A percentile compares a stretch with the other conserved stretches of the same genome.
Evolutionary conservation across 2,113 vertebrate species (phyloP).

Genomic region (Xyrauchen texanus): DNA sequence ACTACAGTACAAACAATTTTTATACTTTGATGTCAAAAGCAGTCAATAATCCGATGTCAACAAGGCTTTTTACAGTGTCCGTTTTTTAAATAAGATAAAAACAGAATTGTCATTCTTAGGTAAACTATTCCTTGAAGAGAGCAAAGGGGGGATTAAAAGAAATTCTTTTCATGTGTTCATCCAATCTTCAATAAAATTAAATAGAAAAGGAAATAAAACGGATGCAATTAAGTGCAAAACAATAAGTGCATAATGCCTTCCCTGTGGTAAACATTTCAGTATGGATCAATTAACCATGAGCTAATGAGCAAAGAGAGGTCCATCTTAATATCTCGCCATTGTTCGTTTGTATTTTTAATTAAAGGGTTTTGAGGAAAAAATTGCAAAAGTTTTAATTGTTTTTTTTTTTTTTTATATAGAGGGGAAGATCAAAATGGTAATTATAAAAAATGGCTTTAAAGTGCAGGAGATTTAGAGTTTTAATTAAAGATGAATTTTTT

Average conservation of each 20-base stretch:
- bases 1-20: too few relatives aligned
- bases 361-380: slow-evolving; percentile 74
- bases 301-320: slow-evolving; percentile 73
- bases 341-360: slow-evolving; percentile 75
- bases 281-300: slow-evolving; percentile 75
- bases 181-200: slow-evolving; percentile 49
- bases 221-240: slow-evolving; percentile 71
- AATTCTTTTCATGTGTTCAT: slow-evolving; percentile 55
- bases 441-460: slow-evolving; percentile 75
- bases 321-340: slow-evolving; percentile 69
- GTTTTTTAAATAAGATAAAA: too few relatives aligned
- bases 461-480: slow-evolving; percentile 75
- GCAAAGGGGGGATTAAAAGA: neutral
- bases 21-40: too few relatives aligned
- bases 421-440: slow-evolving; percentile 74
- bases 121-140: too few relatives aligned
- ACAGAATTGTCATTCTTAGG: too few relatives aligned
- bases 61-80: too few relatives aligned
- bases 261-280: slow-evolving; percentile 75
- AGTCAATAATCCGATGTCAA: too few relatives aligned
- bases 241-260: slow-evolving; percentile 57
- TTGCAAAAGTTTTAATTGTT: slow-evolving; percentile 76
- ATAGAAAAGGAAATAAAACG: slow-evolving; percentile 43
- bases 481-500: slow-evolving; percentile 75
- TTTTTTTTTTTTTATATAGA: slow-evolving; percentile 61